These are phyloP conservation scores for Theretra japonica DNA, from an alignment of 2,888 invertebrate genomes.

Conservation along the genomic window DNA sequence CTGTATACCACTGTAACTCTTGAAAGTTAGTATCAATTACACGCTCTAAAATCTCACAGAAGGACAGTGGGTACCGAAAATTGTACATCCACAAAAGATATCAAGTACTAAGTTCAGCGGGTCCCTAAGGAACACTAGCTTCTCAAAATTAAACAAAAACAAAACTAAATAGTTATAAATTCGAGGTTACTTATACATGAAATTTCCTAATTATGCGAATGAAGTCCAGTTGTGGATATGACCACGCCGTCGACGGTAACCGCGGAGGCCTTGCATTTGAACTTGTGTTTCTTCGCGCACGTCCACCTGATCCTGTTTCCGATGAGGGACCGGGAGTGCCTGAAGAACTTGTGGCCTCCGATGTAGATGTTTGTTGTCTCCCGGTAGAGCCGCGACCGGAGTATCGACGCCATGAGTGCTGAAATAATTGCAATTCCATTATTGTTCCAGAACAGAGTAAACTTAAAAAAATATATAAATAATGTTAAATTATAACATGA, in stretches of 20 bases:
- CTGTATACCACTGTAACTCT: no score
- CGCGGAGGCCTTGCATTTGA: constrained; percentile 74
- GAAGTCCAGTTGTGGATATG: constrained; percentile 67
- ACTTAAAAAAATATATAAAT: background rate
- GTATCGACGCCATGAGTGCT: constrained; percentile 66
- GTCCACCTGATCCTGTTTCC: constrained; percentile 77
- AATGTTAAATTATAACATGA: background rate
- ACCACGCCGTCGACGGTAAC: constrained; percentile 73
- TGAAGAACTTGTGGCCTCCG: constrained; percentile 74
- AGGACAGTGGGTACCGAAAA: no score
- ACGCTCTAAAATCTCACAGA: no score
- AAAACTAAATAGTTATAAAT: background rate
- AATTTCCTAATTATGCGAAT: constrained; percentile 54
- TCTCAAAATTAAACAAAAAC: no score
- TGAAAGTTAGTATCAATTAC: no score
- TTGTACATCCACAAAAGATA: no score
- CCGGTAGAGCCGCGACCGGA: constrained; percentile 61
- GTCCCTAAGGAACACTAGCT: no score
- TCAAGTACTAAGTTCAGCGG: no score
- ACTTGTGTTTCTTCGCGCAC: constrained; percentile 75
- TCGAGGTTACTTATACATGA: background rate
- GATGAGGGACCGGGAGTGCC: constrained; percentile 72
- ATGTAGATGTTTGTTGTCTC: constrained; percentile 71
- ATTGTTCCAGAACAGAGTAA: background rate
- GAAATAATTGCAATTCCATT: constrained; percentile 38